Percentiles rank a stretch among this genome's conserved stretches.
phyloP scores from a whole-genome alignment of 2,113 vertebrate genomes.

The human (Homo sapiens) region GRCh38 chr2:9073001-9073500 shows the following conservation, averaged over 20 bases:
- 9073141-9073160: rapidly evolving
- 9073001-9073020: background rate
- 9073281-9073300: background rate
- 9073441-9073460: background rate
- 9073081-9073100: rapidly evolving
- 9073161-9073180: rapidly evolving
- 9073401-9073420: conserved; percentile 14
- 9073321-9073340: conserved; percentile 44
- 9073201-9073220: background rate
- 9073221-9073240: background rate
- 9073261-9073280: conserved; percentile 19
- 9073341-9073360: conserved; percentile 31
- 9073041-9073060: rapidly evolving
- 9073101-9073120: rapidly evolving
- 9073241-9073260: conserved; percentile 44
- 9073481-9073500: background rate
- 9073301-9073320: background rate
- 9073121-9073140: background rate
- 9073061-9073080: rapidly evolving
- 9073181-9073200: background rate
- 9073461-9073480: background rate
- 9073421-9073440: background rate
- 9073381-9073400: background rate
- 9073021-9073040: rapidly evolving
- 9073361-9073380: background rate